Evolutionary conservation across 2,888 invertebrate genomes (phyloP).

Genomic region (Cantharis rustica): DNA sequence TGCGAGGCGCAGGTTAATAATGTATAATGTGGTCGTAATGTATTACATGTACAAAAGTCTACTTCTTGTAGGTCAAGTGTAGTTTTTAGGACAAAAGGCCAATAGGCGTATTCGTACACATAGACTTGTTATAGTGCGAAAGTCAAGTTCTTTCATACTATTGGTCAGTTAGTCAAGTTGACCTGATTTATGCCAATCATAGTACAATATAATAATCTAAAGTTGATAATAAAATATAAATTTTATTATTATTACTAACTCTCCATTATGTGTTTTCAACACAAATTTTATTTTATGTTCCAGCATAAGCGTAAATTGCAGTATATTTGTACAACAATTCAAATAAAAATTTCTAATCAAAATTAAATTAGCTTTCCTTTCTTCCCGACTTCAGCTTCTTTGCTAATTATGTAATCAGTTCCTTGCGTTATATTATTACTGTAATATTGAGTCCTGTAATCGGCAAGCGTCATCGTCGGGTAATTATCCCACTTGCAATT

Average conservation of each 20-base stretch:
- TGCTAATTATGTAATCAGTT: background rate
- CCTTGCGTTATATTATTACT: background rate
- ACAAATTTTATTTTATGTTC: background rate
- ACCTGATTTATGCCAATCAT: slow-evolving; percentile 38
- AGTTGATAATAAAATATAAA: slow-evolving; percentile 1
- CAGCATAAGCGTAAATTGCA: background rate
- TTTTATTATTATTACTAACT: background rate
- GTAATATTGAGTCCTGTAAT: background rate
- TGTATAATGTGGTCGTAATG: slow-evolving; percentile 8
- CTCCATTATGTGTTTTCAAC: background rate
- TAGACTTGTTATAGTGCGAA: slow-evolving; percentile 35
- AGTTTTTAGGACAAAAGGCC: slow-evolving; percentile 54
- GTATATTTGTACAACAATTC: background rate
- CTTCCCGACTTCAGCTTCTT: too few relatives aligned
- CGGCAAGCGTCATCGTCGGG: background rate
- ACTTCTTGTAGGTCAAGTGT: slow-evolving; percentile 38
- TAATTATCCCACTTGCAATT: background rate
- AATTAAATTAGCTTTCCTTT: background rate
- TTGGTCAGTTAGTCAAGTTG: slow-evolving; percentile 37
- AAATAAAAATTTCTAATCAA: background rate
- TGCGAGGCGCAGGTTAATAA: background rate
- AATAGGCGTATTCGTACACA: slow-evolving; percentile 41
- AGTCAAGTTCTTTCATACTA: slow-evolving; percentile 34
- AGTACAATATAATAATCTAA: slow-evolving; percentile 9
- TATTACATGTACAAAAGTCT: slow-evolving; percentile 23